Conservation (phyloP, 2,113 vertebrate species). For the Hippocampus barbouri region DNA sequence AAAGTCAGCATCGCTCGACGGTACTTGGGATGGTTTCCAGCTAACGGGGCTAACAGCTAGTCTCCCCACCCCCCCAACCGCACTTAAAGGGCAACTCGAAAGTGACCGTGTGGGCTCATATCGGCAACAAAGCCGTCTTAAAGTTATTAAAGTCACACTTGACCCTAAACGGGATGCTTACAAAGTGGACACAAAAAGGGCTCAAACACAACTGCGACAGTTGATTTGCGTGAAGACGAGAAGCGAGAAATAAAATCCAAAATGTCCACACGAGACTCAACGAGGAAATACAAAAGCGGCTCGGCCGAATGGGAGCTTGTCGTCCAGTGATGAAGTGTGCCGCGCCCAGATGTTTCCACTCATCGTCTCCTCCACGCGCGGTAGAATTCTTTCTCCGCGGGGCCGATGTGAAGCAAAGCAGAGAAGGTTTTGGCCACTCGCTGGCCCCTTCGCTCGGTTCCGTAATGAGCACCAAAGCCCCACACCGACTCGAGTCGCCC, state of each 20-base stretch:
- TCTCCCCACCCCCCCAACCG: constrained; percentile 28
- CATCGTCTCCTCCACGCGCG: constrained; percentile 32
- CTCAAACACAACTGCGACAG: neutral
- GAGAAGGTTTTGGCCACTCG: neutral
- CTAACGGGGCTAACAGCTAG: constrained; percentile 49
- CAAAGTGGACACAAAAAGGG: neutral
- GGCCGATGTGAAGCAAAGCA: neutral
- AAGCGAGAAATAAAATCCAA: constrained; percentile 50
- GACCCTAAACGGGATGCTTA: constrained; percentile 7
- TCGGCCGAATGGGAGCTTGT: constrained; percentile 42
- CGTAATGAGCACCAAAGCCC: neutral
- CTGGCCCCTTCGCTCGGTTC: neutral
- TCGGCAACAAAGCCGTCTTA: constrained; percentile 26
- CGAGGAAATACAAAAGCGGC: constrained; percentile 69
- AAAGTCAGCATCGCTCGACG: constrained; percentile 13
- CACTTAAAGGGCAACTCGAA: constrained; percentile 38
- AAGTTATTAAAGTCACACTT: constrained; percentile 33
- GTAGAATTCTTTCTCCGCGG: neutral
- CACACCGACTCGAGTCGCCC: neutral
- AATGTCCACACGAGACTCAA: constrained; percentile 68
- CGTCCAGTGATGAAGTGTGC: constrained; percentile 28
- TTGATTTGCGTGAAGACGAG: constrained; percentile 13
- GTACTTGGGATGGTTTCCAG: constrained; percentile 11
- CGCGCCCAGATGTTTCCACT: constrained; percentile 59
- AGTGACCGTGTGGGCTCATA: constrained; percentile 42